Conservation (phyloP, 2,797 vertebrate genomes). For the Crocodylus rhombifer region DNA sequence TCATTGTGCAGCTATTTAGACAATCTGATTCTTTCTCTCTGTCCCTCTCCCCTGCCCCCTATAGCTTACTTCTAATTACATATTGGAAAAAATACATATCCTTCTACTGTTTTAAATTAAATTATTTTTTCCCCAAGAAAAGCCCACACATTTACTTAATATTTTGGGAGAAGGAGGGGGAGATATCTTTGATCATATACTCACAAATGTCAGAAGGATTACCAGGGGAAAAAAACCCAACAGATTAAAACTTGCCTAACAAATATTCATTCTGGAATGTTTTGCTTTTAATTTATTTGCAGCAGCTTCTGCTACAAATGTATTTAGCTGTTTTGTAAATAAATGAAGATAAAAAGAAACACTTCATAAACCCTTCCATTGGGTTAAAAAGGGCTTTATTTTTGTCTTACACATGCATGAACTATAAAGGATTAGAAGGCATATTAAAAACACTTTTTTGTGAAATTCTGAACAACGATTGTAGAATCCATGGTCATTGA, state of each 20-base stretch:
- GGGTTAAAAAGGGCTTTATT: slow-evolving; percentile 16
- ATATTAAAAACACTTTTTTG: not conserved
- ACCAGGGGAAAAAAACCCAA: slow-evolving; percentile 25
- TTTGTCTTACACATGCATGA: not conserved
- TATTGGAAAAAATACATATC: slow-evolving; percentile 59
- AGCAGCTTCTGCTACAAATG: slow-evolving; percentile 54
- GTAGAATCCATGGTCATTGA: not conserved
- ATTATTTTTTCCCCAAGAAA: slow-evolving; percentile 53
- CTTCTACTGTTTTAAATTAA: slow-evolving; percentile 66
- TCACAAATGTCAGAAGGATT: slow-evolving; percentile 71
- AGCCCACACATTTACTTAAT: slow-evolving; percentile 52
- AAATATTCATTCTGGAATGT: slow-evolving; percentile 65
- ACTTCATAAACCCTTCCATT: slow-evolving; percentile 11
- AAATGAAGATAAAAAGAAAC: slow-evolving; percentile 53
- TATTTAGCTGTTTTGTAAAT: slow-evolving; percentile 66
- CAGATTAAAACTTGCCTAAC: slow-evolving; percentile 65
- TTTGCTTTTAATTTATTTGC: slow-evolving; percentile 62
- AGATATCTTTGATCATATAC: slow-evolving; percentile 71
- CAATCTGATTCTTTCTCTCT: slow-evolving; percentile 46
- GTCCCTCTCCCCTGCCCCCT: slow-evolving; percentile 47
- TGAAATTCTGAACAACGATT: slow-evolving; percentile 8
- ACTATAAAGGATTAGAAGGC: not conserved
- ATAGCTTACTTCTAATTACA: slow-evolving; percentile 74
- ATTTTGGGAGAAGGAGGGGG: slow-evolving; percentile 37
- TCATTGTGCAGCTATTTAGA: slow-evolving; percentile 72